Base-by-base conservation (phyloP, 64 coral and sea anemone genomes). In the Orbicella faveolata region DNA sequence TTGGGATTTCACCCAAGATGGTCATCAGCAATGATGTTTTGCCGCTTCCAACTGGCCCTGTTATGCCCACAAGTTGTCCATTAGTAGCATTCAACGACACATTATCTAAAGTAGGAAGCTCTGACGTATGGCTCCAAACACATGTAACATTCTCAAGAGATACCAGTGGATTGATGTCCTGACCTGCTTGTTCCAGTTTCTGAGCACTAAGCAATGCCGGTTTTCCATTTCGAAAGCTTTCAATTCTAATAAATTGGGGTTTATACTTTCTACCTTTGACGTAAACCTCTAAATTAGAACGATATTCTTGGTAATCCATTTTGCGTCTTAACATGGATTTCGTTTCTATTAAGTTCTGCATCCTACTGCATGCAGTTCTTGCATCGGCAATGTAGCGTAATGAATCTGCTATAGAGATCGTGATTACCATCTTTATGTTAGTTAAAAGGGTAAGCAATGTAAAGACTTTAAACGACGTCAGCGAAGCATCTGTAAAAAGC, bases 381-480 rank as follows among this genome's bases (percentile, higher is more conserved):
- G 30, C 30, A 30, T 83, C 80, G 0, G 62, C 80, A 66, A 83
- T 66, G 6, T 12, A 65, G 18, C n/a, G 34, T 20, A 83, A 1
- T 35, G 34, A 0, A 10, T 83, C 59, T 41, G 34, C 80, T 33
- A 83, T 18, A 34, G 41, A 66, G 1, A 66, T 21, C 1, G 80
- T 83, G 18, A 63, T 25, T 0, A 83, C 11, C n/a, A 41, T 34
- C 41, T 83, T 83, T 1, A 66, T 63, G 36, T 83, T 83, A 37
- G 33, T 18, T 23, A 83, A 34, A 6, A 61, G 8, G 11, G 59
- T 66, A 39, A 95, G 19, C 25, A 95, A 54, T 25, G 93, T 91
- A 74, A 95, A 95, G 1, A 91, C 79, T 44, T 77, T 75, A 20
- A 88, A 87, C 36, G 93, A 75, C 14, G 75, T 88, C 34, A 95